Evolutionary conservation across 2,113 vertebrate species (phyloP).

Genomic region (Pollimyrus isidori): DNA sequence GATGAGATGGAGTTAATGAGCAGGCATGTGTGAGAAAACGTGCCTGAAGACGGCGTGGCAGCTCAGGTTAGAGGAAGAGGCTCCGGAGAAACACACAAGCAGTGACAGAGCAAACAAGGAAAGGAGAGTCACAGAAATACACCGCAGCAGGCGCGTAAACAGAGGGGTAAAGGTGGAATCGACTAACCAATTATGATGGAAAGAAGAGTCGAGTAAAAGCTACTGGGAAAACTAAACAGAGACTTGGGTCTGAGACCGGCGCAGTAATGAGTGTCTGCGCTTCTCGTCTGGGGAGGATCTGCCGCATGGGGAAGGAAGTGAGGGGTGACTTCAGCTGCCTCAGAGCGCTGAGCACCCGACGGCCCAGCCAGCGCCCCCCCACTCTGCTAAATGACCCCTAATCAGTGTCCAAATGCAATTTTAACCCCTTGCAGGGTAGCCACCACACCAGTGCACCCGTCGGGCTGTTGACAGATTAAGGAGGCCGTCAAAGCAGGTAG

Average conservation of each 20-base stretch:
- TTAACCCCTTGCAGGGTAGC: neutral
- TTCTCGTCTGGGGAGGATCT: neutral
- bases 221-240: conserved; percentile 15
- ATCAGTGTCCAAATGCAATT: neutral
- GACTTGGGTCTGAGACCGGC: conserved; percentile 23
- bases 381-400: neutral
- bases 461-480: neutral
- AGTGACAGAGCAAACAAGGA: conserved; percentile 31
- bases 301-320: neutral
- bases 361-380: neutral
- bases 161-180: conserved; percentile 37
- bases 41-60: neutral
- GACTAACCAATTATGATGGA: conserved; percentile 46
- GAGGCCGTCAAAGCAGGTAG: neutral
- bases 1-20: neutral
- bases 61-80: neutral
- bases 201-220: conserved; percentile 26
- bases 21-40: neutral
- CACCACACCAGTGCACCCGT: neutral
- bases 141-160: conserved; percentile 13
- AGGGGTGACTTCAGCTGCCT: neutral
- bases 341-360: neutral
- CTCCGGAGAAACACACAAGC: conserved; percentile 21
- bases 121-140: neutral
- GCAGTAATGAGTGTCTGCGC: conserved; percentile 33